Percentiles rank a stretch among this genome's conserved stretches.
Evolutionary conservation across 2,888 invertebrate genomes (phyloP).

Genomic region (Agrochola macilenta): DNA sequence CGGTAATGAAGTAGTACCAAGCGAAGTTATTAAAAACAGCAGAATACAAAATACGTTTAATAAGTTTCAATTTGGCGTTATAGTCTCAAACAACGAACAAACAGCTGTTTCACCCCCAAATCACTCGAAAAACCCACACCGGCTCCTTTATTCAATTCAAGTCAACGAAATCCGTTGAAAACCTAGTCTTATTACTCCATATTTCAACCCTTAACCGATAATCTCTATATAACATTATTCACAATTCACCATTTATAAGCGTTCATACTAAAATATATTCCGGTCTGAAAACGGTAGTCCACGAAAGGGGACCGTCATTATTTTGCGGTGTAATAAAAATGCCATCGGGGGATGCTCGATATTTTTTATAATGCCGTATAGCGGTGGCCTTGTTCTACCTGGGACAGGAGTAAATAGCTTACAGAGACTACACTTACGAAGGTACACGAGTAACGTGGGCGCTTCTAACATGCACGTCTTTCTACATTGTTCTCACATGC

Average conservation of each 20-base stretch:
- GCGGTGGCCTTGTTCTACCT: slow-evolving; percentile 64
- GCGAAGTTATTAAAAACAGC: neutral
- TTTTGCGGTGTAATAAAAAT: slow-evolving; percentile 81
- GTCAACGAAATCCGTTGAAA: slow-evolving; percentile 33
- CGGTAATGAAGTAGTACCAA: too few relatives aligned
- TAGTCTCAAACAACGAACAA: neutral
- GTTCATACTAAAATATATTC: slow-evolving; percentile 69
- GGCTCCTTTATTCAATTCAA: slow-evolving; percentile 26
- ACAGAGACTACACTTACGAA: neutral
- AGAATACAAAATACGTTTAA: neutral
- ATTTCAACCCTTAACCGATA: slow-evolving; percentile 60
- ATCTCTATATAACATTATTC: slow-evolving; percentile 67
- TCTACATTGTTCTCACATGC: too few relatives aligned
- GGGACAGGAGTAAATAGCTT: slow-evolving; percentile 32
- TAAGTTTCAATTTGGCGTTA: neutral
- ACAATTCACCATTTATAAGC: slow-evolving; percentile 66
- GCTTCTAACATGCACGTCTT: too few relatives aligned
- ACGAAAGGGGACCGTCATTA: slow-evolving; percentile 75
- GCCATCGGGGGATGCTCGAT: slow-evolving; percentile 74
- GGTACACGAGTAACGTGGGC: too few relatives aligned
- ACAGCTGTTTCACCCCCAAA: neutral
- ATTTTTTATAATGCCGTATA: slow-evolving; percentile 75
- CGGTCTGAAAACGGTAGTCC: slow-evolving; percentile 69
- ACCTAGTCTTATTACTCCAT: slow-evolving; percentile 51
- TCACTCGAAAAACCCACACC: slow-evolving; percentile 7